Evolutionary conservation across 2,113 vertebrate species (phyloP).

Genomic region (Heterotilapia buettikoferi): DNA sequence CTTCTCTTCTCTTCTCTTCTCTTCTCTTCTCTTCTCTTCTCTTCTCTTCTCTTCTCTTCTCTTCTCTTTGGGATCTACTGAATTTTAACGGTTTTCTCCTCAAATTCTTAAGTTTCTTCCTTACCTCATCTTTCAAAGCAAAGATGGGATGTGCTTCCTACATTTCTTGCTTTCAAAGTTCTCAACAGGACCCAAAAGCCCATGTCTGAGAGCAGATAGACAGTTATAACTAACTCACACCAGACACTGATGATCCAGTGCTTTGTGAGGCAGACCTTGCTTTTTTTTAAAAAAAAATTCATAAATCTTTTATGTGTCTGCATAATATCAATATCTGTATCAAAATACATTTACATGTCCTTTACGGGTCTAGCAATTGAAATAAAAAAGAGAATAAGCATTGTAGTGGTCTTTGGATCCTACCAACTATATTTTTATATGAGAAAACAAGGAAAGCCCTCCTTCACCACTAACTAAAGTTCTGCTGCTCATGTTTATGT

Average conservation of each 20-base stretch:
- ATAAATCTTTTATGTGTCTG: neutral
- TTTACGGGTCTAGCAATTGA: neutral
- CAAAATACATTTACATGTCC: neutral
- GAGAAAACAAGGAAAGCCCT: neutral
- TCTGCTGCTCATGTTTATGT: neutral
- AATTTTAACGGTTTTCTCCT: neutral
- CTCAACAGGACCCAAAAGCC: neutral
- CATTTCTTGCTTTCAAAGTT: neutral
- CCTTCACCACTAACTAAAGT: neutral
- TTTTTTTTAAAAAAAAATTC: neutral
- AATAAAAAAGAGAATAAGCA: neutral
- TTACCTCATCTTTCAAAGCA: neutral
- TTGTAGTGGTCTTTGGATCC: neutral
- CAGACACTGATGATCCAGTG: neutral
- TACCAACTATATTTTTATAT: neutral
- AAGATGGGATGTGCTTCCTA: neutral
- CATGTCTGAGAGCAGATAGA: neutral
- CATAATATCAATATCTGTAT: neutral
- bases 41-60: rapidly evolving
- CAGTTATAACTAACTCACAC: neutral
- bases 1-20: rapidly evolving
- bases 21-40: rapidly evolving
- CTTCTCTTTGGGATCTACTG: neutral
- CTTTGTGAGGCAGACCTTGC: neutral
- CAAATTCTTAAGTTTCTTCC: neutral